Evolutionary conservation across 2,888 invertebrate species (phyloP), one percentile per base, ranked within the genome.

Genomic region (Leucophenga maculata): DNA sequence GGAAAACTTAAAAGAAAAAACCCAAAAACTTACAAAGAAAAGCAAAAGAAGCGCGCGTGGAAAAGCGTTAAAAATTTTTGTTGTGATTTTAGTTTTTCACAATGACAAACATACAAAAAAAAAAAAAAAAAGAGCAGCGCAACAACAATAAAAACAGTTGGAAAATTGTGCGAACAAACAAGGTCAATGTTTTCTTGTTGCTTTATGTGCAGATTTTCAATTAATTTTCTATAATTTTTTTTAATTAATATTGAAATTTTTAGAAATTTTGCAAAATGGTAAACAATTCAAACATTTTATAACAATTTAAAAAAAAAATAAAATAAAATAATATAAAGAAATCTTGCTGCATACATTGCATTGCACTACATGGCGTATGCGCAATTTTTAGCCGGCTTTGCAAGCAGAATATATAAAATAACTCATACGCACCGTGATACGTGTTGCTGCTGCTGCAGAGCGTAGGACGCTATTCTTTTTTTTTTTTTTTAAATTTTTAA

Each of bases 121-220:
- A n/a, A n/a, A n/a, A n/a, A n/a, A n/a, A n/a, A n/a, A n/a, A n/a
- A n/a, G n/a, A n/a, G n/a, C n/a, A n/a, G n/a, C 65, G 52, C 22
- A 70, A 69, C 31, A 69, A 67, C 55, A 67, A 68, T 44, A 67
- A 46, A 46, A 46, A 26, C 26, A 26, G 3, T 26, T 4, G 57
- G 50, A 13, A 62, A 71, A 69, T 74, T 75, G 72, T 75, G 74
- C 75, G 74, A 76, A 60, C 73, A 72, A 71, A 73, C 76, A 78
- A 78, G 77, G 77, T 78, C 77, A 78, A 76, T 78, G 75, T 69
- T 75, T 74, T 69, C 57, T 50, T 50, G 50, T 46, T 46, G 46
- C 46, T n/a, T 46, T 13, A 46, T 46, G 46, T 46, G 6, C n/a
- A n/a, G 13, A 46, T 46, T 13, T 46, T 46, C 46, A 46, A 4